Conservation (phyloP, 2,888 invertebrate species). For the Caenorhabditis sinica region DNA sequence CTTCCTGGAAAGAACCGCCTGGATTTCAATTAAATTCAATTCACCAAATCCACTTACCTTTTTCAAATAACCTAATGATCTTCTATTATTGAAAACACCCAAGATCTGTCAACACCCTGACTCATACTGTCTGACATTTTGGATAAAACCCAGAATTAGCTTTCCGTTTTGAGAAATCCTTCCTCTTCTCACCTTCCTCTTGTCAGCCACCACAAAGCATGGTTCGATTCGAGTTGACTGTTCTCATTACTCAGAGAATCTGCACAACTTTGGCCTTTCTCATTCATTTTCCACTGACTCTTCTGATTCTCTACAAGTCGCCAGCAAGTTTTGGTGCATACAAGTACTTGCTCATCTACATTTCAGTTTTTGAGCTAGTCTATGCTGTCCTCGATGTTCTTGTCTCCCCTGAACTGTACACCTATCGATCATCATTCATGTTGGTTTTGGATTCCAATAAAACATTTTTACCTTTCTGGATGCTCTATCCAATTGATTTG, state of each 20-base stretch:
- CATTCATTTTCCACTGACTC: constrained; percentile 25
- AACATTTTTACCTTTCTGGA: constrained; percentile 37
- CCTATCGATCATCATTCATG: constrained; percentile 39
- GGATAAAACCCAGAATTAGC: neutral
- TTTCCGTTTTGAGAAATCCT: neutral
- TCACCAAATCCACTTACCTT: constrained; percentile 1
- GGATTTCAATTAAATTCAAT: neutral
- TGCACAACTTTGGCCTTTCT: constrained; percentile 24
- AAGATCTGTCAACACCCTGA: neutral
- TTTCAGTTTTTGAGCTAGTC: constrained; percentile 40
- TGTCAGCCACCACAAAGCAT: neutral
- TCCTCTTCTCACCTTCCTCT: no score
- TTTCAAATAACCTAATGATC: constrained; percentile 30
- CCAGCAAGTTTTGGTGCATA: constrained; percentile 37
- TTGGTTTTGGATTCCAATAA: constrained; percentile 48
- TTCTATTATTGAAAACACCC: neutral
- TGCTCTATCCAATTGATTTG: constrained; percentile 39
- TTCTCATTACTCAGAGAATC: constrained; percentile 8
- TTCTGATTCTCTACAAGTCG: constrained; percentile 34
- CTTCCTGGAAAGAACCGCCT: neutral
- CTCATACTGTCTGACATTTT: constrained; percentile 16
- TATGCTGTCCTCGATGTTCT: constrained; percentile 41
- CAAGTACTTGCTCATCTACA: constrained; percentile 40
- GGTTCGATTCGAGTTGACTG: constrained; percentile 1
- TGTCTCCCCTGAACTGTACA: constrained; percentile 43